phyloP scores from a whole-genome alignment of 2,113 vertebrate genomes.

The Hiodon tergisus region DNA sequence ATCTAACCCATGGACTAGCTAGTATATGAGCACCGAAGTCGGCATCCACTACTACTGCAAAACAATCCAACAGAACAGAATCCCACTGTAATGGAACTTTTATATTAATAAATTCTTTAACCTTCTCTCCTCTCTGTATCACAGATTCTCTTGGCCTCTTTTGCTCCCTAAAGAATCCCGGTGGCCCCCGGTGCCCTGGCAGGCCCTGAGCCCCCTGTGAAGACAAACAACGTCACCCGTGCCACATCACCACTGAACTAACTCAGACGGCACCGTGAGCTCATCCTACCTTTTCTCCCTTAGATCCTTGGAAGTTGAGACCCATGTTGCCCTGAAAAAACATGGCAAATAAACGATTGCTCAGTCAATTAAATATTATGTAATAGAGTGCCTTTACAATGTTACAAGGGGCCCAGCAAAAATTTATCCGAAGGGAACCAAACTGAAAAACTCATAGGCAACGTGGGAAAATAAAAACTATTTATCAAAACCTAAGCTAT shows the following conservation, averaged over 20 bases:
- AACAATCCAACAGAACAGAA: too few species aligned
- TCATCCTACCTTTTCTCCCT: conserved; percentile 85
- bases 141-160: conserved; percentile 68
- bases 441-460: too few species aligned
- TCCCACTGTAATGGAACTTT: too few species aligned
- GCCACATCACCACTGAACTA: too few species aligned
- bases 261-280: neutral
- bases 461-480: too few species aligned
- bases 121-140: conserved; percentile 93
- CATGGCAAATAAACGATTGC: neutral
- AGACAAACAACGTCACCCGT: neutral
- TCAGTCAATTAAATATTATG: neutral
- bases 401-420: too few species aligned
- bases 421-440: too few species aligned
- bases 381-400: too few species aligned
- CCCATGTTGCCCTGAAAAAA: conserved; percentile 89
- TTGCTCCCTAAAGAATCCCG: conserved; percentile 87
- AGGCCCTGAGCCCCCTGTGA: conserved; percentile 81
- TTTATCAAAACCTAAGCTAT: too few species aligned
- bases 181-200: conserved; percentile 87
- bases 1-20: too few species aligned
- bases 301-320: conserved; percentile 93
- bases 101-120: conserved; percentile 39
- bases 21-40: too few species aligned
- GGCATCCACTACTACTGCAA: too few species aligned